Evolutionary conservation across 2,888 invertebrate species (phyloP), one percentile per base, ranked within the genome.

Genomic region (Leptinotarsa juncta): DNA sequence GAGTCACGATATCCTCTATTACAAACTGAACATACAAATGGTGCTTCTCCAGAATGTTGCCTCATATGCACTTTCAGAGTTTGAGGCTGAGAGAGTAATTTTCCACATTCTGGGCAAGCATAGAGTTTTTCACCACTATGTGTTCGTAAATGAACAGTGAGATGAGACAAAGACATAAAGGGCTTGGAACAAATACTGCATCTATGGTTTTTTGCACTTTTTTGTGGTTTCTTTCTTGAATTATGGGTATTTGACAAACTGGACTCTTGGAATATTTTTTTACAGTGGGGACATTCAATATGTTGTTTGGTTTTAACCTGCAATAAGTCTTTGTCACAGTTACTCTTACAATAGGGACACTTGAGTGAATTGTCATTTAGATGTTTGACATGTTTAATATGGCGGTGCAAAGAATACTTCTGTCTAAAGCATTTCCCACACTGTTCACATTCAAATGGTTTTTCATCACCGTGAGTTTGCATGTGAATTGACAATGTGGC

Each of bases 121-220:
- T 86, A 87, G 0, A 86, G 86, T 26, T 83, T 82, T 77, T 87
- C 86, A 48, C 84, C 80, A 18, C 85, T 86, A 72, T 88, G 88
- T 42, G 84, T 83, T 66, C 85, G 81, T 72, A 86, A 83, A 72
- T 87, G 88, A 65, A 85, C 83, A 68, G 82, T 83, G 51, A 87
- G 79, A 78, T 84, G 85, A 62, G 81, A 83, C 1, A 81, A 74
- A 69, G 79, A 83, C 49, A 75, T 78, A 65, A 81, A 83, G 0
- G 76, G 71, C 70, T 80, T 82, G 2, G 75, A 70, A 50, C 83
- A 83, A 20, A 81, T 66, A 57, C 77, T 74, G 62, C 83, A 83
- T 62, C 65, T 72, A 26, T 70, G 62, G 7, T 15, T 50, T 57
- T 67, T 75, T 42, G 60, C 66, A 7, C n/a, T n/a, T 12, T 32